A percentile compares a stretch with the other conserved stretches of the same genome.
phyloP scores from a whole-genome alignment of 30 jellyfish, hydroid and myxozoan genomes.

The Turritopsis dohrnii region DNA sequence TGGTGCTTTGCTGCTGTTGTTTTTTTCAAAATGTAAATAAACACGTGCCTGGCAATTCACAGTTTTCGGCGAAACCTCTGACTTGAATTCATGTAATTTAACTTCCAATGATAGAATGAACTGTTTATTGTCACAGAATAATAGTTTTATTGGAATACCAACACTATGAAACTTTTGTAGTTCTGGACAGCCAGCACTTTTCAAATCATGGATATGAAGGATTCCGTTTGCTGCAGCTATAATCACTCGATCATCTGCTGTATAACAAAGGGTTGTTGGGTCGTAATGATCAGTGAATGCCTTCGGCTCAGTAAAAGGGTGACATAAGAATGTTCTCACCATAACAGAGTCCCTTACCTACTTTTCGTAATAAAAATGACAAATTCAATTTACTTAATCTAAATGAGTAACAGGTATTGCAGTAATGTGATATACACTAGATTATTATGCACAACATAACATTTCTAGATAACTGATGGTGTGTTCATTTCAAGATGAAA shows the following conservation, averaged over 20 bases:
- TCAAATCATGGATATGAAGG: constrained; percentile 45
- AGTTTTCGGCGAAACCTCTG: constrained; percentile 30
- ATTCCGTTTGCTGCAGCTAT: constrained; percentile 42
- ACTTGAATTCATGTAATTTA: constrained; percentile 40
- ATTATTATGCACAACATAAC: no score
- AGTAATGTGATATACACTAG: no score
- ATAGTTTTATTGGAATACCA: constrained; percentile 52
- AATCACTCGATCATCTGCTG: constrained; percentile 49
- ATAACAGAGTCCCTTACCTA: background rate
- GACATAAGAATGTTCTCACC: constrained; percentile 93
- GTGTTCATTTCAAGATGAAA: no score
- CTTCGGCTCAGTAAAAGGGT: constrained; percentile 70
- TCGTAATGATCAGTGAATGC: constrained; percentile 77
- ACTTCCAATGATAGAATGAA: constrained; percentile 58
- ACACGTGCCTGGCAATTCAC: constrained; percentile 39
- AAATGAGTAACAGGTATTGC: background rate
- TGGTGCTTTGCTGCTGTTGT: background rate
- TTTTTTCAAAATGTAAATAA: constrained; percentile 1
- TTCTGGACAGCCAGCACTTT: constrained; percentile 38
- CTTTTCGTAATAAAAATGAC: background rate
- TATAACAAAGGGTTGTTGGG: constrained; percentile 67
- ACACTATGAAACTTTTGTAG: constrained; percentile 35
- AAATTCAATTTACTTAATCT: no score
- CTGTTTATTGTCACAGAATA: constrained; percentile 35
- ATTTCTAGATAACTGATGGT: no score